These are phyloP conservation scores for Alectura lathami DNA, from an alignment of 2,113 vertebrate genomes.

Conservation along the genomic window DNA sequence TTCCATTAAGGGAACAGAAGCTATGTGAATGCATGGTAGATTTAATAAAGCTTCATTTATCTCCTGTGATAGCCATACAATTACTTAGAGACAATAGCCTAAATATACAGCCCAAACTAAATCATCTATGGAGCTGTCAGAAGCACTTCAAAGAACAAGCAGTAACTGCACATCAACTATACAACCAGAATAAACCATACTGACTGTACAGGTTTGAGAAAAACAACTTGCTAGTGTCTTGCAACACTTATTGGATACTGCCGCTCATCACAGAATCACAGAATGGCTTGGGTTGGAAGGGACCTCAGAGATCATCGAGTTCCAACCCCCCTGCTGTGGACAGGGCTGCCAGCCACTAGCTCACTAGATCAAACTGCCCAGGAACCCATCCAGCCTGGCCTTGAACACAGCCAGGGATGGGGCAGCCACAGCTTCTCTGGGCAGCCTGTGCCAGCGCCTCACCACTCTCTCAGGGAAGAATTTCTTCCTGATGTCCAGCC, in stretches of 20 bases:
- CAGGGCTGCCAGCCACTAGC: too few relatives aligned
- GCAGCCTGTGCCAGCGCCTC: too few relatives aligned
- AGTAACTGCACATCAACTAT: neutral
- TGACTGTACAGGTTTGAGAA: neutral
- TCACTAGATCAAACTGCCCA: too few relatives aligned
- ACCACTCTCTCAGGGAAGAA: too few relatives aligned
- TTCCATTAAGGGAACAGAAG: neutral
- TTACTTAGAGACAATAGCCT: neutral
- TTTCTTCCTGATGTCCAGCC: too few relatives aligned
- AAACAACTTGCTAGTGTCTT: neutral
- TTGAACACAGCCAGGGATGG: too few relatives aligned
- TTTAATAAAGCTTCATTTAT: constrained; percentile 14
- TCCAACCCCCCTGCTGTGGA: too few relatives aligned
- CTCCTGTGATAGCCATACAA: neutral
- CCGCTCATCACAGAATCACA: too few relatives aligned
- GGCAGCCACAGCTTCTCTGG: too few relatives aligned
- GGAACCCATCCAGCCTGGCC: too few relatives aligned
- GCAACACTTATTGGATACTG: neutral
- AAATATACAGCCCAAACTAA: neutral
- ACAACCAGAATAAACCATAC: neutral
- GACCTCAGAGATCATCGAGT: neutral
- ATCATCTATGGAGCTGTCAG: neutral
- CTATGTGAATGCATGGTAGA: neutral
- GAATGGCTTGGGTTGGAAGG: neutral
- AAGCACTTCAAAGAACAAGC: neutral